Evolutionary conservation across 2,797 vertebrate genomes (phyloP).

Genomic region (Glossophaga mutica): DNA sequence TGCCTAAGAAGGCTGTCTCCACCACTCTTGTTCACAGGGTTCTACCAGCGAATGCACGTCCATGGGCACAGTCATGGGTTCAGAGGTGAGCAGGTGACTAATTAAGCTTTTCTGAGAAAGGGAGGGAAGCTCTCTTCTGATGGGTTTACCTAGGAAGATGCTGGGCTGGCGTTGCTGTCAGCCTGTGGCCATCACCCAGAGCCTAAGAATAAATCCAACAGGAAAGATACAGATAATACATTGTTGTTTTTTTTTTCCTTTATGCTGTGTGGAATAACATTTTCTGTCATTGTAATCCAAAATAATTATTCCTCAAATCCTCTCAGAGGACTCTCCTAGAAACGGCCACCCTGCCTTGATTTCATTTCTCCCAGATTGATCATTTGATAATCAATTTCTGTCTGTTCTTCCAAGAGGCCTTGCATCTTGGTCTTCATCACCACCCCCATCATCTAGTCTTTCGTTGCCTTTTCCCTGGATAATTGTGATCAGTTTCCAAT

Average conservation of each 20-base stretch:
- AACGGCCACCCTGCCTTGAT: not conserved
- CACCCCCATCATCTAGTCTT: not conserved
- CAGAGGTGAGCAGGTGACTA: not conserved
- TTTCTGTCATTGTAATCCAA: not conserved
- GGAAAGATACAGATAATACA: not conserved
- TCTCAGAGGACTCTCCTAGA: not conserved
- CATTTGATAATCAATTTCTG: not conserved
- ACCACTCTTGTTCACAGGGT: not conserved
- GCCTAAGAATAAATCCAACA: not conserved
- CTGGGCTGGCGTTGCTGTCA: not conserved
- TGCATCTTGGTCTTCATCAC: not conserved
- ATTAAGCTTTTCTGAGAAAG: not conserved
- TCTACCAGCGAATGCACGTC: not conserved
- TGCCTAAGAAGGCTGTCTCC: not conserved
- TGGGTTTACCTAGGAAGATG: not conserved
- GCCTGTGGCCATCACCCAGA: not conserved
- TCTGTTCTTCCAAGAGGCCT: not conserved
- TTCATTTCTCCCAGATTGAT: not conserved
- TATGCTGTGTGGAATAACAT: not conserved
- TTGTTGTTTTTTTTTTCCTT: not conserved
- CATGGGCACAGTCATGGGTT: not conserved
- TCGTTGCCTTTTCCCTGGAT: not conserved
- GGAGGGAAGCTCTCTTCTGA: not conserved
- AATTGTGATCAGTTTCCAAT: not conserved
- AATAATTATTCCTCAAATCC: not conserved